A percentile compares a stretch with the other conserved stretches of the same genome.
Evolutionary conservation across 2,113 vertebrate genomes (phyloP).

Genomic region (Apodemus speciosus): DNA sequence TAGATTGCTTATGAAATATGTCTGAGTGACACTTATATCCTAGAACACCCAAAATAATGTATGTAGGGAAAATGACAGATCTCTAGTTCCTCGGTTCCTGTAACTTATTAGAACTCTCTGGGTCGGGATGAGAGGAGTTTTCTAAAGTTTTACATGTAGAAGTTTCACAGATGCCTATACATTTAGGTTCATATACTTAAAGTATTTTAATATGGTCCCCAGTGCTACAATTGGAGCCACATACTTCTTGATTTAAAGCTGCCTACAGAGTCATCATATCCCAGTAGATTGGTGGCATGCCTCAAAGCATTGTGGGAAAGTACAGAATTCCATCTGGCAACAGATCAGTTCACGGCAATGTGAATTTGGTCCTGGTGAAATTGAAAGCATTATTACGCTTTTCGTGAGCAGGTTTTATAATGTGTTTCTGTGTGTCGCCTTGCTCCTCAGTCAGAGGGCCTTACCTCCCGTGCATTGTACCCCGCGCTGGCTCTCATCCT

Average conservation of each 20-base stretch:
- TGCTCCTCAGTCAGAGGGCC: neutral
- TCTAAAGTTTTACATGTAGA: slow-evolving; percentile 21
- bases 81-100: slow-evolving; percentile 27
- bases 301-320: neutral
- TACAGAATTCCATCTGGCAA: neutral
- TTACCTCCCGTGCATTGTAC: neutral
- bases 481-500: slow-evolving; percentile 6
- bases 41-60: slow-evolving; percentile 82
- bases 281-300: neutral
- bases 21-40: slow-evolving; percentile 67
- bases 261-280: neutral
- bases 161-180: neutral
- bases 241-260: neutral
- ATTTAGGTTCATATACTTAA: neutral
- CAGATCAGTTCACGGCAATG: neutral
- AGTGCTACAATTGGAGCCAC: neutral
- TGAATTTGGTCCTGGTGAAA: neutral
- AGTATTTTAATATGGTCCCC: neutral
- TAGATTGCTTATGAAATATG: slow-evolving; percentile 50
- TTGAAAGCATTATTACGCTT: neutral
- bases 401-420: neutral
- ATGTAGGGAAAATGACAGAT: slow-evolving; percentile 59
- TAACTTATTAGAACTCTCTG: slow-evolving; percentile 68
- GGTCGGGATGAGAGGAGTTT: slow-evolving; percentile 39
- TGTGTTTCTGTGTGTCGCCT: neutral